Percentiles rank a stretch among this genome's conserved stretches.
Conservation (phyloP, 2,797 vertebrate genomes). For the Acestrorhynchus altus region DNA sequence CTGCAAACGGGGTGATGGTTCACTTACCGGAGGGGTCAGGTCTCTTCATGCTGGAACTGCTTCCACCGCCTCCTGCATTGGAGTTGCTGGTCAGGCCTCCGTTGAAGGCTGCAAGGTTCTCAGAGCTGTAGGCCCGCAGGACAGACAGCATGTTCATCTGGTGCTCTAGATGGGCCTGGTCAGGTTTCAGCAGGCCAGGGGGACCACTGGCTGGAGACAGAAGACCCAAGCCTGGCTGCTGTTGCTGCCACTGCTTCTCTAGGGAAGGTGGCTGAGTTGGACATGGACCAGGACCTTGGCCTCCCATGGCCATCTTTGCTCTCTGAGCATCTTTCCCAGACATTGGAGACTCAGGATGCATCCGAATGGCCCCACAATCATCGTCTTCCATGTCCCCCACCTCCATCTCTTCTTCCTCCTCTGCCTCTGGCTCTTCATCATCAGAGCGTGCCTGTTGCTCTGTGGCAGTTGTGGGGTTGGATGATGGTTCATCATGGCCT, state of each 20-base stretch:
- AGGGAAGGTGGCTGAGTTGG: conserved; percentile 71
- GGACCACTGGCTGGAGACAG: conserved; percentile 83
- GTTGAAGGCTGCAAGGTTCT: conserved; percentile 93
- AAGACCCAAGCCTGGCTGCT: conserved; percentile 79
- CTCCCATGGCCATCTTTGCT: conserved; percentile 71
- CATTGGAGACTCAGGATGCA: conserved; percentile 62
- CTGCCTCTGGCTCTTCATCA: conserved; percentile 78
- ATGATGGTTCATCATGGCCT: conserved; percentile 53
- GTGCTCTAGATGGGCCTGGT: conserved; percentile 91
- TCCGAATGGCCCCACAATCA: conserved; percentile 67
- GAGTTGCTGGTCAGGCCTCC: conserved; percentile 86
- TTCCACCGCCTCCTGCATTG: conserved; percentile 68
- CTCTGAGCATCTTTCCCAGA: conserved; percentile 68
- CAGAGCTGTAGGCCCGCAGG: conserved; percentile 95
- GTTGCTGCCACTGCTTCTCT: conserved; percentile 88
- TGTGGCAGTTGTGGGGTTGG: conserved; percentile 24
- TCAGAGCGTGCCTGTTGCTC: conserved; percentile 63
- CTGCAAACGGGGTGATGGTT: conserved; percentile 3
- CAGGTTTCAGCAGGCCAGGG: conserved; percentile 85
- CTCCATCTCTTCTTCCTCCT: conserved; percentile 80
- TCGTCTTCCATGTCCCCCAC: conserved; percentile 81
- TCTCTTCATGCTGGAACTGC: conserved; percentile 91
- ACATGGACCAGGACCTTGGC: conserved; percentile 77
- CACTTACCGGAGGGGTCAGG: conserved; percentile 97
- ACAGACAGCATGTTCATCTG: conserved; percentile 96